phyloP scores from a whole-genome alignment of 2,113 vertebrate genomes.

The Tetrao urogallus region DNA sequence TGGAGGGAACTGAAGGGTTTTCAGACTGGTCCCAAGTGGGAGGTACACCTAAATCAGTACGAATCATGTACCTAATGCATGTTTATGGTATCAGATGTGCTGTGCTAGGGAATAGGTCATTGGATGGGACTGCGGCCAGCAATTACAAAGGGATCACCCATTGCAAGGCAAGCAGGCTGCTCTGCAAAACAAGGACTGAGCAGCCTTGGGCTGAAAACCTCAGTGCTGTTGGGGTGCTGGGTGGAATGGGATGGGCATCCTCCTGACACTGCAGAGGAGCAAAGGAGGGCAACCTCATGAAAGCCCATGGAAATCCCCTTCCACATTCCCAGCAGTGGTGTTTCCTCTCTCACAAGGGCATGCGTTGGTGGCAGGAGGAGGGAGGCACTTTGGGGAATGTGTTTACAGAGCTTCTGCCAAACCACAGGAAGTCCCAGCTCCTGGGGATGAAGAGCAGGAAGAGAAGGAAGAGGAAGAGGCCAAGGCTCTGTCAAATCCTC shows the following conservation, averaged over 20 bases:
- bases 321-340: neutral
- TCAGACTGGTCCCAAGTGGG: rapidly evolving
- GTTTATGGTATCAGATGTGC: neutral
- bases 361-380: neutral
- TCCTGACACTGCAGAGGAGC: rapidly evolving
- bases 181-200: neutral
- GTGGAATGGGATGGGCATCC: neutral
- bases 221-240: neutral
- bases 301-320: conserved; percentile 47
- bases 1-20: rapidly evolving
- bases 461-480: conserved; percentile 8
- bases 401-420: conserved; percentile 67
- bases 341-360: conserved; percentile 32
- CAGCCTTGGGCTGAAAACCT: neutral
- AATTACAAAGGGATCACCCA: neutral
- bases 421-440: conserved; percentile 68
- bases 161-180: neutral
- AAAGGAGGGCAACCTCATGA: neutral
- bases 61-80: neutral
- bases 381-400: conserved; percentile 37
- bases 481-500: conserved; percentile 28
- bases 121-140: neutral
- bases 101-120: neutral
- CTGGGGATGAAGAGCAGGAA: conserved; percentile 12
- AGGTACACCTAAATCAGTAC: neutral